A percentile compares a stretch with the other conserved stretches of the same genome.
Conservation (phyloP, 2,113 vertebrate species). For the Columba janthina region DNA sequence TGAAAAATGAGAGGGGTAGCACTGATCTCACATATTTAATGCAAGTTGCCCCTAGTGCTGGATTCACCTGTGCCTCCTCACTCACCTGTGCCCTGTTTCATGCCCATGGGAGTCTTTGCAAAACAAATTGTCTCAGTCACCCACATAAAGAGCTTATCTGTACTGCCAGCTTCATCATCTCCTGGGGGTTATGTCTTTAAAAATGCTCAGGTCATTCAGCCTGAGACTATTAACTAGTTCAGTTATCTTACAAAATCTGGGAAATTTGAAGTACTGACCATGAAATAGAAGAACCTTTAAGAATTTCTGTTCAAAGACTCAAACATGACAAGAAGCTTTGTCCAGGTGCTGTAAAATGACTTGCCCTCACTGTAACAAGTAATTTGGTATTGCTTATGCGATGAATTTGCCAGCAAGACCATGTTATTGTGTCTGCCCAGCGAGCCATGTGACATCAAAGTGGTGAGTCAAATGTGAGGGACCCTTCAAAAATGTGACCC, state of each 20-base stretch:
- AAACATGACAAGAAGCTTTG: neutral
- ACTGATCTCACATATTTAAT: neutral
- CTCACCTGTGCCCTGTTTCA: neutral
- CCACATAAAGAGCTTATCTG: neutral
- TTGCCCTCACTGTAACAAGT: neutral
- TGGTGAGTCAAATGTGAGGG: neutral
- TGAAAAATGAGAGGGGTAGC: neutral
- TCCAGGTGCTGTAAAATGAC: neutral
- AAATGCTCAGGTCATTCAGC: neutral
- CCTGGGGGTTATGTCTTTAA: neutral
- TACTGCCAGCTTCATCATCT: neutral
- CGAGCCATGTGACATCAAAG: neutral
- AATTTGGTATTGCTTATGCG: neutral
- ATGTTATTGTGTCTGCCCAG: neutral
- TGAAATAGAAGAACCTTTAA: neutral
- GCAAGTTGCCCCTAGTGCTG: neutral
- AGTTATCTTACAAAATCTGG: accelerated
- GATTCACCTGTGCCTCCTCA: neutral
- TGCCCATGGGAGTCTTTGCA: neutral
- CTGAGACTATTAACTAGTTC: neutral
- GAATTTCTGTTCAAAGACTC: neutral
- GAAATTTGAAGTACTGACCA: neutral
- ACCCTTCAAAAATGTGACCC: neutral
- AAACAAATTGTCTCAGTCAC: neutral
- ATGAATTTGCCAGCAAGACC: neutral